Evolutionary conservation across 2,797 vertebrate species (phyloP), one percentile per base, ranked within the genome.

Genomic region (Micropoecilia bifurca): DNA sequence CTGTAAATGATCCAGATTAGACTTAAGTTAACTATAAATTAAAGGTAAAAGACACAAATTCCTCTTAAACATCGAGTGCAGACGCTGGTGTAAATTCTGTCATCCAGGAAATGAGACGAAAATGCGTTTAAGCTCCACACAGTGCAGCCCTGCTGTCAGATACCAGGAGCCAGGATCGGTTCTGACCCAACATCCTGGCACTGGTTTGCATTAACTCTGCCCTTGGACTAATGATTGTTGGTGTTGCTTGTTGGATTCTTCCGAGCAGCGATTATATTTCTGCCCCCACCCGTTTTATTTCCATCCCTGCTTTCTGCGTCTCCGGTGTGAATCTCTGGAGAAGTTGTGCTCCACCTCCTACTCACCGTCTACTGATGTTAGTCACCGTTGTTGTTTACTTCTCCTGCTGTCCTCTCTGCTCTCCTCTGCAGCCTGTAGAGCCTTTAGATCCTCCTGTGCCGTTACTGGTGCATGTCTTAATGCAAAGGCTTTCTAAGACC

Each of bases 331-430:
- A 3, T 81, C 63, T 61, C 79, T 83, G 63, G 59, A 68, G 45
- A 72, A 79, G 71, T 48, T 74, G 12, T 45, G 45, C 8, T 71
- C n/a, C n/a, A 73, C 74, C 81, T 80, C 87, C 81, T 59, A 73
- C 88, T 76, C 79, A 12, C 61, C 74, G 43, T 76, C 77, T 80
- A 74, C 80, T 74, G 53, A 68, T 80, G 77, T 76, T 86, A 79
- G 46, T 76, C 80, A 50, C 43, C 78, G 47, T 50, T 77, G 71
- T 61, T 33, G 59, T 33, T 61, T 18, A 33, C 14, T 61, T 82
- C 41, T 41, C 71, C 77, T 83, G 43, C 66, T 50, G 13, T 81
- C 78, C 45, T 16, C 43, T 45, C n/a, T 45, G 33, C 66, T 79
- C 13, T 33, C 57, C 30, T 61, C 57, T 61, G 3, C 28, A 61